Evolutionary conservation across 2,797 vertebrate genomes (phyloP), one percentile per base, ranked within the genome.

Genomic region (Lacerta agilis): DNA sequence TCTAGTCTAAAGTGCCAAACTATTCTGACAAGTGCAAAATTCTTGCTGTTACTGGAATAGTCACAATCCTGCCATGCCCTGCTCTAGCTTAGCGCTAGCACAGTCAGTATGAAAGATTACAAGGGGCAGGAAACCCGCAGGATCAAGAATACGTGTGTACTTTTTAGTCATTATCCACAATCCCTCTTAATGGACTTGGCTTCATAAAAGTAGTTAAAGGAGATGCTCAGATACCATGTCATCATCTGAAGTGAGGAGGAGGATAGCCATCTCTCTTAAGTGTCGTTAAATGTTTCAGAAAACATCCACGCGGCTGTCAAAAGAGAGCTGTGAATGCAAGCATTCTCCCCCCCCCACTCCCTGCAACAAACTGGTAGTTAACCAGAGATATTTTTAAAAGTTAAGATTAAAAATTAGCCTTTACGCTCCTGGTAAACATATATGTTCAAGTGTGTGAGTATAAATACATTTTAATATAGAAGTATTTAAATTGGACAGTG

Each of bases 401-500:
- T 93, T 89, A 88, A 55, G 49, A 93, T 82, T 96, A 67, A 92
- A 72, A 92, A 82, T 90, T 82, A 94, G 92, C 69, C 91, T 88
- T 94, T 90, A 23, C 87, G 1, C 91, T 94, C 91, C 94, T 93
- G 91, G 94, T 93, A 94, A 94, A 92, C 88, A 94, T 55, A 15
- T 86, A 95, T 82, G 82, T 94, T 94, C 91, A 96, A 94, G 87
- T 92, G 89, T 27, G 91, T 86, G 94, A 90, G 92, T 96, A 96
- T 87, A 96, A 95, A 96, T 94, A 95, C 6, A 90, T 81, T 82
- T 85, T 91, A 55, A 55, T 55, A 90, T 27, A 96, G 92, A 97
- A 96, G 93, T 95, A 96, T 91, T 95, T 88, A 95, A 95, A 91
- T 92, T 92, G 43, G 85, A 91, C 92, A 97, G 96, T 97, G 96